Percentiles rank a stretch among this genome's conserved stretches.
These are phyloP conservation scores for Campoplex capitator DNA, from an alignment of 2,888 invertebrate genomes.

Conservation along the genomic window DNA sequence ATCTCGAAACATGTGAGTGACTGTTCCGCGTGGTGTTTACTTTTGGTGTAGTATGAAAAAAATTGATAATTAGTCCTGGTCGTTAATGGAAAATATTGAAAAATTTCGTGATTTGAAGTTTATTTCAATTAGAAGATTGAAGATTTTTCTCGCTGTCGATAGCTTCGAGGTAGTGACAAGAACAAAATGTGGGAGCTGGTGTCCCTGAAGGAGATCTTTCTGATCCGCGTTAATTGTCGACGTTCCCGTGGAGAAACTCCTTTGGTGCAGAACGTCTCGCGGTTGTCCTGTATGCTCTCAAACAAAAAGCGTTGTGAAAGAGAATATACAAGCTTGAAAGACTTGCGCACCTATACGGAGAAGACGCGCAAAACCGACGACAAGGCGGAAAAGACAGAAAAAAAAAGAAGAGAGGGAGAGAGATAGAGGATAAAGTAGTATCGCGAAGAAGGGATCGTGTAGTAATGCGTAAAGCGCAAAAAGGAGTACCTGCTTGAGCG, in stretches of 20 bases:
- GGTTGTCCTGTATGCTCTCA: not conserved
- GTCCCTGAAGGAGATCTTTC: constrained; percentile 18
- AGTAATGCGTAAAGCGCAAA: constrained; percentile 32
- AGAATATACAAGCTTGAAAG: not conserved
- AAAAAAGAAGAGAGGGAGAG: not conserved
- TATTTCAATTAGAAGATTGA: not conserved
- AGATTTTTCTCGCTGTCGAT: not conserved
- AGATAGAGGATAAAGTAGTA: constrained; percentile 18
- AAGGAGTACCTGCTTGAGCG: constrained; percentile 70
- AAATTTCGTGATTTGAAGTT: not conserved
- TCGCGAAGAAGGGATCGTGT: not conserved
- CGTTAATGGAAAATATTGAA: not conserved
- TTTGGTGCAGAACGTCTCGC: not conserved
- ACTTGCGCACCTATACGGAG: constrained; percentile 9
- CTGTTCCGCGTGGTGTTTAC: not conserved
- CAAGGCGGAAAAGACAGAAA: not conserved
- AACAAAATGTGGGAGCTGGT: not conserved
- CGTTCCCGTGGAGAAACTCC: constrained; percentile 4
- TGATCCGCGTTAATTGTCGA: constrained; percentile 56
- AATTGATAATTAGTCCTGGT: not conserved
- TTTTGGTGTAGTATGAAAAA: not conserved
- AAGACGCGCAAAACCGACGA: not conserved
- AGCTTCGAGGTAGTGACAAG: not conserved
- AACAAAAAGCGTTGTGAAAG: constrained; percentile 50
- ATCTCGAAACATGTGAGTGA: constrained; percentile 3